Evolutionary conservation across 1,140 invertebrate genomes (phyloP).

Genomic region (Harlomillsia oculata): DNA sequence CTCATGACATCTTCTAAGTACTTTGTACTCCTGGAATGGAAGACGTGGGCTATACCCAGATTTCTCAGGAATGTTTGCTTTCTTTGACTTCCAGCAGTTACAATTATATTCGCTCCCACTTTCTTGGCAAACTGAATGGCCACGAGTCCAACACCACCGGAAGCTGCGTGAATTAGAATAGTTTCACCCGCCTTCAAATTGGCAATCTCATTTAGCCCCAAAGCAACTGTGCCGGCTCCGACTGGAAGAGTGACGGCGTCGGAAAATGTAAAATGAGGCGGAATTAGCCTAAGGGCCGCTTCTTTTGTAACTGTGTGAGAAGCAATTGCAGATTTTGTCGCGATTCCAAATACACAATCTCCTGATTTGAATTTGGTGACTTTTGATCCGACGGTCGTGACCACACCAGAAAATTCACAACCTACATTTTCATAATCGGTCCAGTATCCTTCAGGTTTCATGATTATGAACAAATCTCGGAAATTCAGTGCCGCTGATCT

Average conservation of each 20-base stretch:
- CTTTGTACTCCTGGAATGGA: conserved; percentile 22
- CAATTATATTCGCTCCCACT: conserved; percentile 36
- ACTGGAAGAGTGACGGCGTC: conserved; percentile 13
- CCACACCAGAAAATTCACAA: conserved; percentile 6
- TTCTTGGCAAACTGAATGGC: conserved; percentile 48
- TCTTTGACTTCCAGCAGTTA: conserved; percentile 20
- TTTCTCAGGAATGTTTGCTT: conserved; percentile 15
- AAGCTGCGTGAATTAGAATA: conserved; percentile 55
- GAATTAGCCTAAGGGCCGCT: not conserved
- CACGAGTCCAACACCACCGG: conserved; percentile 53
- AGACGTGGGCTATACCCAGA: conserved; percentile 16
- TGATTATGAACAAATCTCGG: conserved; percentile 6
- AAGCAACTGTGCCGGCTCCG: conserved; percentile 3
- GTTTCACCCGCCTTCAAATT: conserved; percentile 42
- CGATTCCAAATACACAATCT: conserved; percentile 12
- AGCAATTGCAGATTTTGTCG: conserved; percentile 4
- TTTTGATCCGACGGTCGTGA: not conserved
- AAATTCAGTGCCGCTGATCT: conserved; percentile 13
- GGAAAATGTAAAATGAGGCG: not conserved
- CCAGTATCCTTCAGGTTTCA: conserved; percentile 7
- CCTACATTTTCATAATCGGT: conserved; percentile 1
- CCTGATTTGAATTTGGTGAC: conserved; percentile 5
- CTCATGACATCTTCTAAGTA: conserved; percentile 12
- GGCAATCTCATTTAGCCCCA: conserved; percentile 4
- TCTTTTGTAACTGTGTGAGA: conserved; percentile 10